phyloP scores from a whole-genome alignment of 1,140 invertebrate species.

The Nixonia krombeini region DNA sequence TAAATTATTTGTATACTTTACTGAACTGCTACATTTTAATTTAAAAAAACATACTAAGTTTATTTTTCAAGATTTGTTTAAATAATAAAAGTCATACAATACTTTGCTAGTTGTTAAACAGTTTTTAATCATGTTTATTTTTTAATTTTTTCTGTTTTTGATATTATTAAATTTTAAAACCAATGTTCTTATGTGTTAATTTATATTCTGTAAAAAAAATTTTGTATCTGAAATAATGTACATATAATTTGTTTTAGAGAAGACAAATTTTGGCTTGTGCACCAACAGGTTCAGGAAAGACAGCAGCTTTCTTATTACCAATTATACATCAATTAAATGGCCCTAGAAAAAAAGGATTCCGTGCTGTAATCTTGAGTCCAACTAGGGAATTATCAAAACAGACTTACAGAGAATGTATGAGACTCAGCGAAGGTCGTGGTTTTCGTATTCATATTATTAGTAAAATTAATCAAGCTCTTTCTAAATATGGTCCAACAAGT shows the following conservation, averaged over 20 bases:
- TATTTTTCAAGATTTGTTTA: too few species aligned
- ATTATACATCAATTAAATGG: conserved; percentile 79
- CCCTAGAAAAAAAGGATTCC: conserved; percentile 79
- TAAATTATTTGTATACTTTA: not conserved
- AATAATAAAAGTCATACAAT: too few species aligned
- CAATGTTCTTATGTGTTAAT: not conserved
- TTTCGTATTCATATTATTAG: conserved; percentile 82
- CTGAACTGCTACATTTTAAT: not conserved
- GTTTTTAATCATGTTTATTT: too few species aligned
- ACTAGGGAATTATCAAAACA: conserved; percentile 95
- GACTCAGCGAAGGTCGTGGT: conserved; percentile 81
- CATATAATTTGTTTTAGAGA: conserved; percentile 74
- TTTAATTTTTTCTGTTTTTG: too few species aligned
- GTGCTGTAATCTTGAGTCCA: conserved; percentile 91
- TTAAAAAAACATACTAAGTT: conserved; percentile 8
- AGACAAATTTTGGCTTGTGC: conserved; percentile 93
- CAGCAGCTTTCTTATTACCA: conserved; percentile 87
- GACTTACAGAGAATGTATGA: conserved; percentile 86
- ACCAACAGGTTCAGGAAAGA: conserved; percentile 93
- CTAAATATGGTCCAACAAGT: conserved; percentile 77
- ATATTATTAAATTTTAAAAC: too few species aligned
- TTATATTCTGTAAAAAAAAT: not conserved
- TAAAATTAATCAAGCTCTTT: conserved; percentile 77
- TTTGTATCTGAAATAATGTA: too few species aligned
- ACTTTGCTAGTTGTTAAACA: too few species aligned